Evolutionary conservation across 2,888 invertebrate species (phyloP).

Genomic region (Morpho achilles): DNA sequence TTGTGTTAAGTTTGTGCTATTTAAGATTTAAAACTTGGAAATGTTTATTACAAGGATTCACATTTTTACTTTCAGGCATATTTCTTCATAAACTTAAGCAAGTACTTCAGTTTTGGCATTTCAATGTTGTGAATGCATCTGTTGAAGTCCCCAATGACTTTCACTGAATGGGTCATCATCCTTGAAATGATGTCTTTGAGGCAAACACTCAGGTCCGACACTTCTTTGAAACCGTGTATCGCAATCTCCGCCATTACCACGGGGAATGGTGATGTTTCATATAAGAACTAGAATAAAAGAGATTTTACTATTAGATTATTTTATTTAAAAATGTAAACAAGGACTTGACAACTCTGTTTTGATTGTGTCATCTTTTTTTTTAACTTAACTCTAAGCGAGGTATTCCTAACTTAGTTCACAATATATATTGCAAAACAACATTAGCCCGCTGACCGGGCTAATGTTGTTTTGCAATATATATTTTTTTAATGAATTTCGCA

Average conservation of each 20-base stretch:
- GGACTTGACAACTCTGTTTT: no score
- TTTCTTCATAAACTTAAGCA: conserved; percentile 73
- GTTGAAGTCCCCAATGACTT: conserved; percentile 73
- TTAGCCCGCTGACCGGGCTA: no score
- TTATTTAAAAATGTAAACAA: no score
- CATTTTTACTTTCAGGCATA: conserved; percentile 47
- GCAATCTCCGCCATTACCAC: conserved; percentile 74
- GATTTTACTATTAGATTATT: not conserved
- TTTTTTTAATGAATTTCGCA: no score
- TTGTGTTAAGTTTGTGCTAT: no score
- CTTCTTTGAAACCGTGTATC: conserved; percentile 72
- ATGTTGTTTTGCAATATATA: no score
- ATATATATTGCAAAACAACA: no score
- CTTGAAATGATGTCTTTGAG: conserved; percentile 71
- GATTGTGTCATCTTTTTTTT: no score
- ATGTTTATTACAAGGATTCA: no score
- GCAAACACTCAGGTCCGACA: conserved; percentile 69
- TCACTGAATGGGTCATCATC: conserved; percentile 74
- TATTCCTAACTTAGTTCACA: no score
- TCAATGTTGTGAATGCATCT: conserved; percentile 73
- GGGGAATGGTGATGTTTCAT: conserved; percentile 71
- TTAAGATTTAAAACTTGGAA: no score
- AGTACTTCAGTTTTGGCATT: conserved; percentile 71
- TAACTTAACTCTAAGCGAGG: no score
- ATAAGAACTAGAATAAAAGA: conserved; percentile 58